These are phyloP conservation scores for Drosophila nigromelanica DNA, from an alignment of 1,140 invertebrate genomes.

Conservation along the genomic window DNA sequence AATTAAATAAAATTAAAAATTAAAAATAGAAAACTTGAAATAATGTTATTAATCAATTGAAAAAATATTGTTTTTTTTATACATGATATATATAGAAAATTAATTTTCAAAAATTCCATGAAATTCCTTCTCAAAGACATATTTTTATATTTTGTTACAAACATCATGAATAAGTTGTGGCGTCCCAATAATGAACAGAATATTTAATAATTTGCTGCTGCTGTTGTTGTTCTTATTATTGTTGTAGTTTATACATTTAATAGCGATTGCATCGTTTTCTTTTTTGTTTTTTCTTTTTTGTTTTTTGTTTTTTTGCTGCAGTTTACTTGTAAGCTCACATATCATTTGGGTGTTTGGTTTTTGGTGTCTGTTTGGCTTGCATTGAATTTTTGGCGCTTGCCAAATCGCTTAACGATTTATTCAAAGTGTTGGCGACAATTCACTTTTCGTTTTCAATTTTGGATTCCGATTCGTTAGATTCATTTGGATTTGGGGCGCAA, in stretches of 20 bases:
- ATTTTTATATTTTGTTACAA: not conserved
- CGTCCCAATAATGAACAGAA: not conserved
- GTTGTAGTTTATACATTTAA: constrained; percentile 22
- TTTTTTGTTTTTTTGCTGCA: constrained; percentile 5
- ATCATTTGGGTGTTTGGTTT: constrained; percentile 28
- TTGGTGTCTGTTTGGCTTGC: constrained; percentile 8
- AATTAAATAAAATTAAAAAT: no score
- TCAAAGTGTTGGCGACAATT: constrained; percentile 68
- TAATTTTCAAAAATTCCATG: not conserved
- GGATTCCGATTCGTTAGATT: constrained; percentile 28
- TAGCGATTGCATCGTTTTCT: constrained; percentile 26
- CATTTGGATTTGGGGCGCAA: constrained; percentile 32
- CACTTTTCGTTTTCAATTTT: constrained; percentile 62
- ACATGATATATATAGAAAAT: not conserved
- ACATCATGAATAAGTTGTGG: no score
- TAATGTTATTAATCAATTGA: no score
- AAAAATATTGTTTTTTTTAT: no score
- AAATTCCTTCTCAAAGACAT: not conserved
- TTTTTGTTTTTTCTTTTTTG: constrained; percentile 8
- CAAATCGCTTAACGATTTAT: constrained; percentile 54
- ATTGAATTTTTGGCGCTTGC: constrained; percentile 45
- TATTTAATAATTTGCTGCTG: constrained; percentile 12
- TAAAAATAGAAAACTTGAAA: no score
- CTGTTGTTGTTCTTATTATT: constrained; percentile 18
- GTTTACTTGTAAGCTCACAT: constrained; percentile 23